These are phyloP conservation scores for Dendrolimus pini DNA, from an alignment of 2,888 invertebrate genomes.

Conservation along the genomic window DNA sequence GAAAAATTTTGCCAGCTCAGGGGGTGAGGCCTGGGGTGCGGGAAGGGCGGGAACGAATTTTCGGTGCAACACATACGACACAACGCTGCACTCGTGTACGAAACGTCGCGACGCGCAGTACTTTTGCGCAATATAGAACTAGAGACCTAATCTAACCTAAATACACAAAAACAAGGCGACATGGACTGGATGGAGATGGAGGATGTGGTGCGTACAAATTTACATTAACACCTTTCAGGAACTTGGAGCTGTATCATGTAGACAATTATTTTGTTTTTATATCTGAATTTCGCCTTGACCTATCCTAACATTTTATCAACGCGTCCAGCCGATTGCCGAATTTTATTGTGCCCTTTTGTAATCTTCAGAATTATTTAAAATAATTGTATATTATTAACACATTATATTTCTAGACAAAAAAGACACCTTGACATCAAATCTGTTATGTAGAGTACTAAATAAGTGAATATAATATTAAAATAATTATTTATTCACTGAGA, in stretches of 20 bases:
- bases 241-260: not conserved
- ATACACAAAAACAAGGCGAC: conserved; percentile 44
- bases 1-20: conserved; percentile 60
- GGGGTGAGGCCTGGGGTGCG: conserved; percentile 51
- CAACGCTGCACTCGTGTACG: conserved; percentile 69
- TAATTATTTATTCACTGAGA: no score
- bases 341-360: conserved; percentile 15
- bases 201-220: conserved; percentile 61
- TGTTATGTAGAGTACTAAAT: not conserved
- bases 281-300: conserved; percentile 55
- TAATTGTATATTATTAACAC: not conserved
- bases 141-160: conserved; percentile 50
- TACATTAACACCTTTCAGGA: not conserved
- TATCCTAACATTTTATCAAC: conserved; percentile 68
- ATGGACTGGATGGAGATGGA: conserved; percentile 74
- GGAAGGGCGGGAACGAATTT: conserved; percentile 64
- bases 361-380: not conserved
- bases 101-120: conserved; percentile 71
- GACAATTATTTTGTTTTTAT: conserved; percentile 19
- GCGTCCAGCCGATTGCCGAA: conserved; percentile 29
- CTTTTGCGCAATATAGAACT: conserved; percentile 53
- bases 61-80: conserved; percentile 71
- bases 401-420: not conserved
- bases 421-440: not conserved
- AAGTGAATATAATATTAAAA: no score